Percentiles rank a stretch among this genome's conserved stretches.
phyloP scores from a whole-genome alignment of 2,797 vertebrate species.

The Schizopygopsis malacanthus region DNA sequence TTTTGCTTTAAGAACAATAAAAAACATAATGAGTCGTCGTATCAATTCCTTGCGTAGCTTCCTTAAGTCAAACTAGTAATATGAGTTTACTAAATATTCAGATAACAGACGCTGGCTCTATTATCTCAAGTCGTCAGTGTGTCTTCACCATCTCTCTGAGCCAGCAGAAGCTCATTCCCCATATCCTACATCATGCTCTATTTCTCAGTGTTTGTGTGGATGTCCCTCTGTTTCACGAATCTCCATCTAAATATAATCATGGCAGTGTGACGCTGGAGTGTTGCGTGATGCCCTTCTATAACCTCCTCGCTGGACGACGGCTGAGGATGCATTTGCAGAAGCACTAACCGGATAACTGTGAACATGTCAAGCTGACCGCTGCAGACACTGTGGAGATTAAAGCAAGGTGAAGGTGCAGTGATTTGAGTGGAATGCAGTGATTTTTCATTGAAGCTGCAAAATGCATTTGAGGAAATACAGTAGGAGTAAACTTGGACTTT shows the following conservation, averaged over 20 bases:
- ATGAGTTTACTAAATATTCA: neutral
- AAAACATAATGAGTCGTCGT: neutral
- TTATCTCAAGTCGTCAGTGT: neutral
- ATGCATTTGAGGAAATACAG: conserved; percentile 4
- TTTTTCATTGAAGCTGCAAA: neutral
- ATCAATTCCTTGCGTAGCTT: neutral
- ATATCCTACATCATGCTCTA: conserved; percentile 45
- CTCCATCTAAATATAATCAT: conserved; percentile 75
- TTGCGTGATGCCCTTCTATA: conserved; percentile 76
- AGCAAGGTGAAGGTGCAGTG: neutral
- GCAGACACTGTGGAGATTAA: neutral
- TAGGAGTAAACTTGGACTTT: neutral
- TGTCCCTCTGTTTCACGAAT: conserved; percentile 45
- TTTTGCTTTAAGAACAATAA: neutral
- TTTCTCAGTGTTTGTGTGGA: conserved; percentile 62
- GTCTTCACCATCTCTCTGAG: neutral
- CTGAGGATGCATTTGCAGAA: conserved; percentile 62
- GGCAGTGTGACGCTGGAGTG: conserved; percentile 73
- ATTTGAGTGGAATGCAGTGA: neutral
- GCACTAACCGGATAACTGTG: neutral
- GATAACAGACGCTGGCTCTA: neutral
- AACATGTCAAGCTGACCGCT: neutral
- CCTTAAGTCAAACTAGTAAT: neutral
- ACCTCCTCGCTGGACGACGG: conserved; percentile 33
- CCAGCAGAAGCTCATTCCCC: conserved; percentile 2